Evolutionary conservation across 2,797 vertebrate genomes (phyloP).

Genomic region (Austrolebias charrua): DNA sequence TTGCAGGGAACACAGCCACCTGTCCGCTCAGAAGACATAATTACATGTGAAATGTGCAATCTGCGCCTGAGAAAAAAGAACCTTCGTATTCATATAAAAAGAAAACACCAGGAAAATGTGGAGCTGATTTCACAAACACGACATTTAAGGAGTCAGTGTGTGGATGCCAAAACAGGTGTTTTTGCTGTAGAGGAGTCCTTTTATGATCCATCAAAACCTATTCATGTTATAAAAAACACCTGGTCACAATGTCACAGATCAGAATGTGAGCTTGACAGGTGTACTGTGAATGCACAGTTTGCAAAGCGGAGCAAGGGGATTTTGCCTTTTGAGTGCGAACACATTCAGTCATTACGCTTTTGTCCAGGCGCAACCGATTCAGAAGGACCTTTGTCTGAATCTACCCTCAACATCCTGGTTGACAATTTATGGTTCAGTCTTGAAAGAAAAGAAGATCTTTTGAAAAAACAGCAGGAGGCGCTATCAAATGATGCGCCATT

Average conservation of each 20-base stretch:
- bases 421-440: not conserved
- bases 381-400: not conserved
- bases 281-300: not conserved
- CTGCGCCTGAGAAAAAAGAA: not conserved
- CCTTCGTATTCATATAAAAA: not conserved
- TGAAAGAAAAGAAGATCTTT: not conserved
- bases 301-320: not conserved
- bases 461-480: not conserved
- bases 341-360: not conserved
- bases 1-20: not conserved
- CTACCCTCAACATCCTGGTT: not conserved
- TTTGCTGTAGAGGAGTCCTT: not conserved
- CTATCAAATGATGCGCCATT: not conserved
- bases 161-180: not conserved
- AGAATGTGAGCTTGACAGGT: conserved; percentile 1
- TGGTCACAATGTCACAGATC: too few species aligned
- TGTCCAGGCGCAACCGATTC: not conserved
- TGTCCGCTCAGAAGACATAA: not conserved
- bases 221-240: not conserved
- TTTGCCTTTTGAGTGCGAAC: conserved; percentile 1
- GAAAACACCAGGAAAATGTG: not conserved
- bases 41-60: not conserved
- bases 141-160: not conserved
- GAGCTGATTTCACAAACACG: not conserved
- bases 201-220: not conserved